Conservation (phyloP, 2,888 invertebrate genomes). For the Ptychoptera albimana region DNA sequence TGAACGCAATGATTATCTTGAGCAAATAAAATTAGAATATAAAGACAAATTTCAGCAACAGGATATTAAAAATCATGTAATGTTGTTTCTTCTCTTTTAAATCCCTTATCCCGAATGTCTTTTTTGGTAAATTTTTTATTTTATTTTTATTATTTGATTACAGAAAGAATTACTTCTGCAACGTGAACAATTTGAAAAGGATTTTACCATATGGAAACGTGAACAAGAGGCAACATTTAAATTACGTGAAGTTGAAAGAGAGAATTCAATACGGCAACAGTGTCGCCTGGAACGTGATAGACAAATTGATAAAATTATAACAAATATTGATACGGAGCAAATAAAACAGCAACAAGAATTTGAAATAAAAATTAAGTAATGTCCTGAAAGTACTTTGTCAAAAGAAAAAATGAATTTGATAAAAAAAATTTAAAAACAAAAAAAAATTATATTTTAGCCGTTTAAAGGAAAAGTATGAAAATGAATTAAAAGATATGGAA, state of each 20-base stretch:
- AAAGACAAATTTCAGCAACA: constrained; percentile 34
- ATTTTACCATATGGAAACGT: constrained; percentile 41
- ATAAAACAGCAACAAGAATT: constrained; percentile 24
- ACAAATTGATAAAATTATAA: constrained; percentile 47
- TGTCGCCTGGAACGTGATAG: constrained; percentile 58
- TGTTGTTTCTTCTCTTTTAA: neutral
- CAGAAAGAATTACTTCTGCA: constrained; percentile 40
- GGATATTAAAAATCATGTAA: constrained; percentile 28
- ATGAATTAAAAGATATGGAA: constrained; percentile 50
- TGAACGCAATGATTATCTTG: constrained; percentile 33
- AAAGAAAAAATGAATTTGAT: neutral
- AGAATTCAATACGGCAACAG: constrained; percentile 49
- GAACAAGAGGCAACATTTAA: constrained; percentile 35
- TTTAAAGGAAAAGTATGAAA: constrained; percentile 59
- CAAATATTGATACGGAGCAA: constrained; percentile 28
- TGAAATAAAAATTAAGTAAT: constrained; percentile 23
- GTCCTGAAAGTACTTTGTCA: neutral
- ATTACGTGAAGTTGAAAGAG: constrained; percentile 43
- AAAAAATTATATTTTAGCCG: constrained; percentile 33
- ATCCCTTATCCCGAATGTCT: no score
- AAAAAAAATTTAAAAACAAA: neutral
- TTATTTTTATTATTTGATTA: neutral
- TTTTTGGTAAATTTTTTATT: neutral
- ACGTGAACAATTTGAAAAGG: constrained; percentile 42
- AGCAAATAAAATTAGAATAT: constrained; percentile 33